Conservation (phyloP, 2,797 vertebrate genomes). For the Cirrhinus mrigala region DNA sequence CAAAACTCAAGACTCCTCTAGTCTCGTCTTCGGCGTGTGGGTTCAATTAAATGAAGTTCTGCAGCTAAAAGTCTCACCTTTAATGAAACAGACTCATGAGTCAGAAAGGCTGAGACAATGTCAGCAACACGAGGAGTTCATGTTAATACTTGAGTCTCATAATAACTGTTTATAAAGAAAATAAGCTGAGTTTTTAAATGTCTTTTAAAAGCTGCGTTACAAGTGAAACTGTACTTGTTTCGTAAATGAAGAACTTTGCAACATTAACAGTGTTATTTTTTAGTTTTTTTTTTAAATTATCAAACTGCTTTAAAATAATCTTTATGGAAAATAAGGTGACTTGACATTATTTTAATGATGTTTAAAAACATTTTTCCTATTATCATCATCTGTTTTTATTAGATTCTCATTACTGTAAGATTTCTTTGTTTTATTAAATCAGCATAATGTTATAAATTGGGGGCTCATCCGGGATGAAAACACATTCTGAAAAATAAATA, state of each 20-base stretch:
- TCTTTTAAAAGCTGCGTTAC: background rate
- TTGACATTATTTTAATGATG: background rate
- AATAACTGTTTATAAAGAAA: background rate
- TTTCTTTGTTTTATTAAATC: background rate
- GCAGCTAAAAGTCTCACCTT: constrained; percentile 32
- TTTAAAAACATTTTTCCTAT: background rate
- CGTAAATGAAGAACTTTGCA: no score
- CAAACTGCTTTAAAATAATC: background rate
- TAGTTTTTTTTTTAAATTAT: background rate
- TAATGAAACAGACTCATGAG: background rate
- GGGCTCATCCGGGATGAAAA: background rate
- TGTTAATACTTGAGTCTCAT: background rate
- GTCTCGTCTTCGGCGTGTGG: background rate
- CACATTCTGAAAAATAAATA: background rate
- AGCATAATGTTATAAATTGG: background rate
- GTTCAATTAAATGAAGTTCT: constrained; percentile 42
- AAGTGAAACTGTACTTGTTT: background rate
- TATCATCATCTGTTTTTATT: background rate
- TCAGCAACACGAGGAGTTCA: background rate
- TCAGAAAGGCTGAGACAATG: no score
- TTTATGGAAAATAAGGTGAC: background rate
- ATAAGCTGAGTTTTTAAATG: background rate
- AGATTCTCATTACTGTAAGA: background rate
- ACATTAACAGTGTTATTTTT: background rate
- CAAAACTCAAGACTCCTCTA: constrained; percentile 54